Base-by-base conservation (phyloP, 2,113 vertebrate species). In the Gorsachius goisagi region DNA sequence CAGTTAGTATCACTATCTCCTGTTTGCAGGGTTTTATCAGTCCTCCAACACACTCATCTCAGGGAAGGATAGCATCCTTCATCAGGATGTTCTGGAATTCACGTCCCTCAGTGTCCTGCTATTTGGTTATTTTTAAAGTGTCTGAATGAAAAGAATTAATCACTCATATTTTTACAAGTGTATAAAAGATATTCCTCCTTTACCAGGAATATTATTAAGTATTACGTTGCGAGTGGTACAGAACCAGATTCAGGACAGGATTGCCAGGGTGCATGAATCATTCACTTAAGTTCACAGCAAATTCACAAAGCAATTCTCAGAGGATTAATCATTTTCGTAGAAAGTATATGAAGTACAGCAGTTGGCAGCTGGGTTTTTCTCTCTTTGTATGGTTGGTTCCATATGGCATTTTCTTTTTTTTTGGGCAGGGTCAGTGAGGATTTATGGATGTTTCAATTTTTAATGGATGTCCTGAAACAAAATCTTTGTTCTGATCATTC, bases 1-100 rank as follows among this genome's bases (percentile, higher is more conserved):
- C 86, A 95, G 83, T 96, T 97, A 88, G 73, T 33, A 91, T 88
- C 27, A 7, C 93, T 94, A 95, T 96, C 96, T 96, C 60, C 84
- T 93, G 47, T 95, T 96, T 93, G 94, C 96, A 97, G 93, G 64
- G 76, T n/a, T 97, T 97, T 96, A 95, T 97, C 96, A 95, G 91
- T 83, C 72, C 62, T 93, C 56, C 80, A 90, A 44, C 96, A 95
- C 60, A 55, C 93, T 77, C 83, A 95, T 93, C 94, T 74, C 68
- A 71, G 89, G 64, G 60, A 96, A 95, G 68, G 86, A 92, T 90
- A 96, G 72, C 86, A 96, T 88, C 86, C 83, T 95, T 97, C 94
- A 93, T 95, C 83, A 96, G 86, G 64, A 88, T 95, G 56, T 84
- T 93, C 79, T 84, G 76, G 83, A 95, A 95, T 92, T 53, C 72